These are phyloP conservation scores for Archaeoteleia sp. DNA, from an alignment of 2,888 invertebrate genomes.

Conservation along the genomic window DNA sequence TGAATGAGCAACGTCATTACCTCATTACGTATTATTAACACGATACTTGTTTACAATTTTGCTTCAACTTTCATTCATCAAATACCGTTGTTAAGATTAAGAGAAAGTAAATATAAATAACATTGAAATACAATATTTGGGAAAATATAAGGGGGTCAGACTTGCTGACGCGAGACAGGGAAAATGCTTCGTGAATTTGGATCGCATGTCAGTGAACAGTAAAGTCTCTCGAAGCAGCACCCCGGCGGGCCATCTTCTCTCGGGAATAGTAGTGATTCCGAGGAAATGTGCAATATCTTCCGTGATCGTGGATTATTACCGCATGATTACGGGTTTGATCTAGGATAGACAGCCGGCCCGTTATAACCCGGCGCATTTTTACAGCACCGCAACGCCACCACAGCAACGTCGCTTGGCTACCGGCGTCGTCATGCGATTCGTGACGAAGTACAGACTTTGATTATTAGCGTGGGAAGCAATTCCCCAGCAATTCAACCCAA, in stretches of 20 bases:
- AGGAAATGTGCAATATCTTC: slow-evolving; percentile 73
- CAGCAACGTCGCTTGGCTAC: slow-evolving; percentile 52
- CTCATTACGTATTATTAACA: too few relatives aligned
- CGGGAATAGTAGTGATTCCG: slow-evolving; percentile 72
- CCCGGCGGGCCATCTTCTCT: slow-evolving; percentile 54
- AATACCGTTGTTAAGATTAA: too few relatives aligned
- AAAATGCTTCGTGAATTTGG: slow-evolving; percentile 61
- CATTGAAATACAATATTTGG: neutral
- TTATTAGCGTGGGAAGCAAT: slow-evolving; percentile 55
- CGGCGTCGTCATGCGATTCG: slow-evolving; percentile 65
- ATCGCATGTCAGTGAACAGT: slow-evolving; percentile 72
- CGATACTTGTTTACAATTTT: too few relatives aligned
- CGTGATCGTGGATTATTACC: slow-evolving; percentile 74
- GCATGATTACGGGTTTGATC: slow-evolving; percentile 69
- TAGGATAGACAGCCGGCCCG: slow-evolving; percentile 64
- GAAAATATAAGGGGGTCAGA: slow-evolving; percentile 33
- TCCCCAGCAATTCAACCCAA: slow-evolving; percentile 35
- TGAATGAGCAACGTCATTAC: too few relatives aligned
- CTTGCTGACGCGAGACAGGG: slow-evolving; percentile 22
- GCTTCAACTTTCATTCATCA: too few relatives aligned
- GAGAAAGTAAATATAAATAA: neutral
- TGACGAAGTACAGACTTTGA: slow-evolving; percentile 58
- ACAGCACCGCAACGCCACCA: slow-evolving; percentile 48
- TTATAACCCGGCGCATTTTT: slow-evolving; percentile 48
- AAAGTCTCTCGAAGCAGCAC: slow-evolving; percentile 54